These are phyloP conservation scores for Triops cancriformis DNA, from an alignment of 1,140 invertebrate species.

Conservation along the genomic window DNA sequence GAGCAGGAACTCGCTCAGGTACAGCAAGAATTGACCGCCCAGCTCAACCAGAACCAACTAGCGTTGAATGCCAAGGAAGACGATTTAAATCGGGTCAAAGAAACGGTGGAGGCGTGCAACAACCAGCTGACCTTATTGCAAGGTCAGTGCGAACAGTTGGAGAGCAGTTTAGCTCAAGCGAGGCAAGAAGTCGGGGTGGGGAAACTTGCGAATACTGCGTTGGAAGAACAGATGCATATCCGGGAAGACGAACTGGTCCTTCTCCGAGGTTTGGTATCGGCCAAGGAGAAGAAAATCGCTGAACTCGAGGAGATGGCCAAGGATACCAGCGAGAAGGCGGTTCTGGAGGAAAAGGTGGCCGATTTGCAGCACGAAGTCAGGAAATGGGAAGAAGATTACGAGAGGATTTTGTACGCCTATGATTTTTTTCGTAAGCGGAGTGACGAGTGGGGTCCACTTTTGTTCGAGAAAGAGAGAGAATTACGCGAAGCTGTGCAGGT, in stretches of 20 bases:
- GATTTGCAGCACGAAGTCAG: neutral
- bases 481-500: neutral
- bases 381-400: neutral
- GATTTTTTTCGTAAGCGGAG: neutral
- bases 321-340: neutral
- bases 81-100: neutral
- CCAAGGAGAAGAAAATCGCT: neutral
- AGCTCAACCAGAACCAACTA: neutral
- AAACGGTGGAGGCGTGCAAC: neutral
- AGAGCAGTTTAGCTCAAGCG: neutral
- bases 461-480: neutral
- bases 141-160: neutral
- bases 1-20: neutral
- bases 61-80: neutral
- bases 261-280: neutral
- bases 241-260: neutral
- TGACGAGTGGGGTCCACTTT: neutral
- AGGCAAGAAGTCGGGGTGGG: neutral
- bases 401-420: neutral
- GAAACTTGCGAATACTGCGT: neutral
- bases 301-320: neutral
- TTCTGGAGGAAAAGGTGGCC: neutral
- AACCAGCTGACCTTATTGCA: neutral
- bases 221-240: neutral
- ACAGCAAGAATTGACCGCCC: neutral